phyloP scores from a whole-genome alignment of 2,797 vertebrate genomes.

The Arremon aurantiirostris region DNA sequence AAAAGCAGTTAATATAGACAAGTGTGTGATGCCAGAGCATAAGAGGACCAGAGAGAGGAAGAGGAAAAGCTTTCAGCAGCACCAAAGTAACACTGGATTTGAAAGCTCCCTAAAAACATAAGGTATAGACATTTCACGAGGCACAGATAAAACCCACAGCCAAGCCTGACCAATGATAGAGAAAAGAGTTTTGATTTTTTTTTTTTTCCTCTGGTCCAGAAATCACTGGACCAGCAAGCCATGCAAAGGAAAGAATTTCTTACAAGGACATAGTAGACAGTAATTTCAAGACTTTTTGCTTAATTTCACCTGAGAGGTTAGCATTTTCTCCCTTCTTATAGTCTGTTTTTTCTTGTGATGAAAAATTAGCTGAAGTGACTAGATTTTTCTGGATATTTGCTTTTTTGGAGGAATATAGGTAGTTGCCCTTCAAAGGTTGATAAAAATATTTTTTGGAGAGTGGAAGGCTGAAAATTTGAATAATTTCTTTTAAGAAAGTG shows the following conservation, averaged over 20 bases:
- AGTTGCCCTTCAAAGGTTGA: neutral
- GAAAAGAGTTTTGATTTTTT: too few relatives aligned
- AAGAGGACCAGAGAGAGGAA: neutral
- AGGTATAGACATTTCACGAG: neutral
- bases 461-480: neutral
- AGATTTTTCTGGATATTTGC: neutral
- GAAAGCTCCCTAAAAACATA: neutral
- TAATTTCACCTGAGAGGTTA: neutral
- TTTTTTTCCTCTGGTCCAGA: neutral
- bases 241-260: neutral
- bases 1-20: neutral
- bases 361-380: neutral
- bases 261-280: neutral
- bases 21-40: neutral
- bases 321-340: neutral
- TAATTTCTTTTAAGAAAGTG: neutral
- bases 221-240: neutral
- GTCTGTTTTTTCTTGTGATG: neutral
- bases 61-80: neutral
- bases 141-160: neutral
- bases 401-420: neutral
- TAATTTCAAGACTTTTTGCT: neutral
- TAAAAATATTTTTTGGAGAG: neutral
- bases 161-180: neutral
- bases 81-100: neutral